Percentiles rank a stretch among this genome's conserved stretches.
Evolutionary conservation across 2,888 invertebrate genomes (phyloP).

Genomic region (Plemyria rubiginata): DNA sequence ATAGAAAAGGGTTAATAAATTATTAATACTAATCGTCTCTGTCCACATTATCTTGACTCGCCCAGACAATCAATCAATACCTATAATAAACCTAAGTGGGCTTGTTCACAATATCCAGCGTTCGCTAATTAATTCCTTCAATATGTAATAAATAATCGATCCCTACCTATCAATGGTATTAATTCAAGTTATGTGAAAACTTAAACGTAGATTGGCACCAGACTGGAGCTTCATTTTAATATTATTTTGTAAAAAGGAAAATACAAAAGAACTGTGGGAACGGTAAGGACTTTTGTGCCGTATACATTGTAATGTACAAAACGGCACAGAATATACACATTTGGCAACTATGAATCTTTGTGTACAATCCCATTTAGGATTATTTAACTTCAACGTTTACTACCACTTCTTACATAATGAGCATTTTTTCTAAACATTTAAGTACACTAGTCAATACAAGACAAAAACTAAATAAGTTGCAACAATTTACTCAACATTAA

Average conservation of each 20-base stretch:
- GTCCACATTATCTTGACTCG: background rate
- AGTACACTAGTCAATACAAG: constrained; percentile 1
- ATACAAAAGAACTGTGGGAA: too few species aligned
- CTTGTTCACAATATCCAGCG: background rate
- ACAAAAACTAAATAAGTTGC: constrained; percentile 4
- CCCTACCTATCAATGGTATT: too few species aligned
- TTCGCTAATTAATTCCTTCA: background rate
- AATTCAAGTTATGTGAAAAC: too few species aligned
- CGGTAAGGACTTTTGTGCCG: too few species aligned
- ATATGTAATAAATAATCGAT: too few species aligned
- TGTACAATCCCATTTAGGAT: background rate
- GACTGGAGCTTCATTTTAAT: too few species aligned
- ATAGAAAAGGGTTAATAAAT: constrained; percentile 8
- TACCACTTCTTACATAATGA: constrained; percentile 2
- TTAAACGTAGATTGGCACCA: too few species aligned
- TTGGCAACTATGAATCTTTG: background rate
- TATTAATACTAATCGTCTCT: constrained; percentile 4
- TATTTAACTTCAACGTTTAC: background rate
- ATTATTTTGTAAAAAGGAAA: too few species aligned
- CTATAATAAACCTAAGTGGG: too few species aligned
- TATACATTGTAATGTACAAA: too few species aligned
- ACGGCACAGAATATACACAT: too few species aligned
- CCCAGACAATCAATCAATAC: background rate
- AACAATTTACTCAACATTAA: constrained; percentile 17
- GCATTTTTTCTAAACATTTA: constrained; percentile 11